These are phyloP conservation scores for Euthynnus affinis DNA, from an alignment of 2,797 vertebrate species.

Conservation along the genomic window DNA sequence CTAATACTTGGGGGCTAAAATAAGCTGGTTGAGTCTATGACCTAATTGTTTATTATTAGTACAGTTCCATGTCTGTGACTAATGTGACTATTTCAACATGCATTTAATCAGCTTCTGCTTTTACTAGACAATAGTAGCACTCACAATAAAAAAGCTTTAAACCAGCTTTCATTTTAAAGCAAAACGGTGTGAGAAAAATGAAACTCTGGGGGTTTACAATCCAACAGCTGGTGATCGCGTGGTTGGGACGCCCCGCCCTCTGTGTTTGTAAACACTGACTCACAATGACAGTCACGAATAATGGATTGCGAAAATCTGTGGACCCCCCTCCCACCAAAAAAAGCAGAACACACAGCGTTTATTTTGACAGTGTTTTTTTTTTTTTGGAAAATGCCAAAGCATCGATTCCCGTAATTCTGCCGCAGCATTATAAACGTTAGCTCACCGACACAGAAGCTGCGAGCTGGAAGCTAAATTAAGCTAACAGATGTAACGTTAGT, in stretches of 20 bases:
- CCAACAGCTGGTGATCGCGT: conserved; percentile 66
- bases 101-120: neutral
- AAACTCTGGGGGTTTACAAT: neutral
- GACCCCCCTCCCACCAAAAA: neutral
- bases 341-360: fast-evolving
- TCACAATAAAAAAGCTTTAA: fast-evolving
- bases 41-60: neutral
- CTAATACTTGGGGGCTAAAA: neutral
- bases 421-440: neutral
- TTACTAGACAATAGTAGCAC: neutral
- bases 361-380: fast-evolving
- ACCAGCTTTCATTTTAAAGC: neutral
- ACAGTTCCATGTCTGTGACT: too few relatives aligned
- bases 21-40: fast-evolving
- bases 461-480: neutral
- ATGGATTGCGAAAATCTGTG: neutral
- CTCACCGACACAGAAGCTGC: neutral
- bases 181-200: neutral
- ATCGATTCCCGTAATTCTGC: neutral
- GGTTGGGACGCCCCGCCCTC: conserved; percentile 70
- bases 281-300: conserved; percentile 11
- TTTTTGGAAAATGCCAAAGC: fast-evolving
- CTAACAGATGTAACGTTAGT: conserved; percentile 8
- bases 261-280: conserved; percentile 79
- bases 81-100: neutral